Evolutionary conservation across 1,140 invertebrate genomes (phyloP).

Genomic region (Drosophila aff.): DNA sequence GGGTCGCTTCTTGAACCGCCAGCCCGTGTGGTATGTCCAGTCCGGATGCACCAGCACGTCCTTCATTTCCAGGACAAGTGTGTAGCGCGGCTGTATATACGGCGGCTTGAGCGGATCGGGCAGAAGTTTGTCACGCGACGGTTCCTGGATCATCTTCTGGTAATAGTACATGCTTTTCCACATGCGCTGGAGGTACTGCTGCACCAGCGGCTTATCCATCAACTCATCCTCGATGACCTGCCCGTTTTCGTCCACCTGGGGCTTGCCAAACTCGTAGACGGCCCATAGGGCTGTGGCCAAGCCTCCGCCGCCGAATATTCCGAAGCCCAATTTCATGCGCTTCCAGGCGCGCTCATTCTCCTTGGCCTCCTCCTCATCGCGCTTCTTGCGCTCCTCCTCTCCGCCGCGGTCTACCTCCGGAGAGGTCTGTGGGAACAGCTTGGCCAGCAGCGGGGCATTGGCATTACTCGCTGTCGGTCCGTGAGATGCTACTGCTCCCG

Average conservation of each 20-base stretch:
- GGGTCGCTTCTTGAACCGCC: constrained; percentile 98
- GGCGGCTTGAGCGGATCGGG: constrained; percentile 97
- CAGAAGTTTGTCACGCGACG: constrained; percentile 96
- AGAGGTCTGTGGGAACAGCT: constrained; percentile 83
- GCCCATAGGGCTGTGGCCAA: constrained; percentile 86
- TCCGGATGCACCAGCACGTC: constrained; percentile 98
- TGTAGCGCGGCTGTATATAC: constrained; percentile 98
- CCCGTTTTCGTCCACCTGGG: constrained; percentile 90
- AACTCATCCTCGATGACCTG: constrained; percentile 93
- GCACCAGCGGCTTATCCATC: constrained; percentile 88
- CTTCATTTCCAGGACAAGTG: constrained; percentile 98
- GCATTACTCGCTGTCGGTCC: neutral
- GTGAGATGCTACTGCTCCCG: neutral
- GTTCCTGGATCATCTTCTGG: constrained; percentile 96
- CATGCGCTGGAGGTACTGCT: constrained; percentile 91
- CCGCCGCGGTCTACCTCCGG: constrained; percentile 59
- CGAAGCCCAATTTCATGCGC: constrained; percentile 87
- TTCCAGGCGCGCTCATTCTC: constrained; percentile 88
- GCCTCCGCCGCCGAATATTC: constrained; percentile 86
- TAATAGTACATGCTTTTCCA: constrained; percentile 92
- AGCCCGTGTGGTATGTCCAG: constrained; percentile 94
- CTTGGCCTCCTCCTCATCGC: constrained; percentile 84
- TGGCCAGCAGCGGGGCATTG: constrained; percentile 65
- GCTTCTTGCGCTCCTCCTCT: constrained; percentile 75
- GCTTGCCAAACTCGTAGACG: constrained; percentile 90